A percentile compares a stretch with the other conserved stretches of the same genome.
These are phyloP conservation scores for Caenorhabditis elegans DNA, from an alignment of 1,140 invertebrate species.

Conservation along the genomic window DNA sequence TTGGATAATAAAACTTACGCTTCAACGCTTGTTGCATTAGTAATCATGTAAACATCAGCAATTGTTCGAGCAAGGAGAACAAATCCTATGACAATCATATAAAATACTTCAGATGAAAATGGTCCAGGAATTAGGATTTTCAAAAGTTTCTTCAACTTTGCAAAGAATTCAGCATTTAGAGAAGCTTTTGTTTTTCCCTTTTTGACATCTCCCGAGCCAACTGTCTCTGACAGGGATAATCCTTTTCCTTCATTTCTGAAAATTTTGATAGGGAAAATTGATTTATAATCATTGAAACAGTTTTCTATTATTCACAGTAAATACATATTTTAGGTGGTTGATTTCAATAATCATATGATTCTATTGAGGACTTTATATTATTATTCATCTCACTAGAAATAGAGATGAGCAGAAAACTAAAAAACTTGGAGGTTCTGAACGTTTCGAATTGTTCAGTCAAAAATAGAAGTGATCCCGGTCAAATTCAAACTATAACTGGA, in stretches of 20 bases:
- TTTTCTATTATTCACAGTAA: no score
- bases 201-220: conserved; percentile 61
- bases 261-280: neutral
- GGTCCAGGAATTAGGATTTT: conserved; percentile 80
- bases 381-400: no score
- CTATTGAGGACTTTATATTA: no score
- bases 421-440: no score
- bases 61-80: conserved; percentile 82
- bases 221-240: neutral
- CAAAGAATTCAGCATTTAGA: conserved; percentile 81
- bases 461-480: no score
- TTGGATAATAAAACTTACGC: conserved; percentile 71
- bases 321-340: no score
- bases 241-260: conserved; percentile 15
- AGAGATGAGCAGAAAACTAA: no score
- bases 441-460: no score
- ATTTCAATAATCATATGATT: no score
- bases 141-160: conserved; percentile 77
- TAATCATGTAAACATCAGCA: conserved; percentile 95
- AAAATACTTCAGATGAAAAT: conserved; percentile 72
- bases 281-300: no score
- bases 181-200: conserved; percentile 78
- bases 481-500: no score
- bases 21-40: conserved; percentile 86
- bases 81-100: conserved; percentile 78